Evolutionary conservation across 1,140 invertebrate species (phyloP), one percentile per base, ranked within the genome.

Genomic region (Microplitis mediator): DNA sequence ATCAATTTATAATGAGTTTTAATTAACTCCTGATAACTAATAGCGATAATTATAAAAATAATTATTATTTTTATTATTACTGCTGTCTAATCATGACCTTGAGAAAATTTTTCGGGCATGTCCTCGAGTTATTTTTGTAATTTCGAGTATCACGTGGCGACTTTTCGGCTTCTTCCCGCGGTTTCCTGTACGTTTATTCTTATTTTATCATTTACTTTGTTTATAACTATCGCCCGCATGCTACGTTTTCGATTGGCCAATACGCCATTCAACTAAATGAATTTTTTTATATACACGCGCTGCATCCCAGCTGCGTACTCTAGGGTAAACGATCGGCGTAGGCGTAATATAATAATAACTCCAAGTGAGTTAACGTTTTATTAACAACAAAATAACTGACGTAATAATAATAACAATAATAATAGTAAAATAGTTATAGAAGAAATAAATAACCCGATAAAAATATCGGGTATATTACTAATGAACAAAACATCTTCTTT

Each of bases 51-150:
- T n/a, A 62, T 39, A 9, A 65, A 50, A 62, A 72, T 68, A 34
- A 14, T 63, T 39, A n/a, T 62, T 70, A 66, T 51, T 50, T n/a
- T 69, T 69, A 9, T 9, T 35, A 4, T 14, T 61, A 61, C 9
- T 4, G 31, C 31, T 23, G 45, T 51, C n/a, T 65, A 39, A n/a
- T 45, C 34, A 45, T 45, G 45, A 39, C 39, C 52, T 65, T 50
- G 65, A 54, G 9, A 51, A 61, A 69, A 54, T 69, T 45, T 23
- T 23, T 63, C 75, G 69, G 61, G 63, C 56, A 23, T 58, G 72
- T 71, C 72, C 73, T 66, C 68, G 75, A 61, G 78, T 78, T 80
- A 80, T 80, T 80, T 80, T 79, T 71, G 74, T 78, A 80, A 78
- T 78, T 80, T 79, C 71, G 76, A 79, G 70, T 63, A 74, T 73